phyloP scores from a whole-genome alignment of 2,888 invertebrate genomes.

The Halocaridina rubra region DNA sequence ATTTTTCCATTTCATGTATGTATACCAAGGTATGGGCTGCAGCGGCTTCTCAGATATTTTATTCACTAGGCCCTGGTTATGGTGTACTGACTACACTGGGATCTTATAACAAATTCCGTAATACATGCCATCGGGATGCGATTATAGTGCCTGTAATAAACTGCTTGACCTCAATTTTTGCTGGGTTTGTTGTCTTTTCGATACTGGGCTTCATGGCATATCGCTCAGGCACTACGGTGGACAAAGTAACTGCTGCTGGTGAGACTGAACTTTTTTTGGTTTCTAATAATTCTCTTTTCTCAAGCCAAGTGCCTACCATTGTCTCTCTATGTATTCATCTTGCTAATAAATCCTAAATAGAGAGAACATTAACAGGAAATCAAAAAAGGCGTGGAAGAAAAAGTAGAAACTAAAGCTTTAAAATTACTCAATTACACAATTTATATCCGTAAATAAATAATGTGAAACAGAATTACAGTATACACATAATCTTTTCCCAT shows the following conservation, averaged over 20 bases:
- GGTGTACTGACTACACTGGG: constrained; percentile 87
- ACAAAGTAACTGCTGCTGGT: constrained; percentile 80
- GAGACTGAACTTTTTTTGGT: constrained; percentile 30
- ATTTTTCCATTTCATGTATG: no score
- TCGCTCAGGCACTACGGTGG: constrained; percentile 79
- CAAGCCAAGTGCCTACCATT: no score
- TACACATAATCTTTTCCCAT: no score
- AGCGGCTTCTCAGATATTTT: constrained; percentile 93
- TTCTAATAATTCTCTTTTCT: no score
- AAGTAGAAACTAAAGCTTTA: no score
- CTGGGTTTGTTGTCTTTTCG: constrained; percentile 84
- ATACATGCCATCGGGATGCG: constrained; percentile 79
- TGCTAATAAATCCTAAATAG: no score
- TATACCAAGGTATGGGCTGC: constrained; percentile 94
- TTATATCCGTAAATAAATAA: no score
- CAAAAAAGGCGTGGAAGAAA: no score
- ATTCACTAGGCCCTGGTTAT: constrained; percentile 89
- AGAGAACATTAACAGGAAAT: no score
- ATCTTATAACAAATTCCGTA: constrained; percentile 83
- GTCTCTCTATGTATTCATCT: no score
- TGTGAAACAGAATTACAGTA: no score
- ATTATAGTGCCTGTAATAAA: constrained; percentile 79
- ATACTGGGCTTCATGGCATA: constrained; percentile 81
- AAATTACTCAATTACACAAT: no score
- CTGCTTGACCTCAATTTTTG: constrained; percentile 81